phyloP scores from a whole-genome alignment of 2,113 vertebrate genomes.

The Daphoenositta chrysoptera region DNA sequence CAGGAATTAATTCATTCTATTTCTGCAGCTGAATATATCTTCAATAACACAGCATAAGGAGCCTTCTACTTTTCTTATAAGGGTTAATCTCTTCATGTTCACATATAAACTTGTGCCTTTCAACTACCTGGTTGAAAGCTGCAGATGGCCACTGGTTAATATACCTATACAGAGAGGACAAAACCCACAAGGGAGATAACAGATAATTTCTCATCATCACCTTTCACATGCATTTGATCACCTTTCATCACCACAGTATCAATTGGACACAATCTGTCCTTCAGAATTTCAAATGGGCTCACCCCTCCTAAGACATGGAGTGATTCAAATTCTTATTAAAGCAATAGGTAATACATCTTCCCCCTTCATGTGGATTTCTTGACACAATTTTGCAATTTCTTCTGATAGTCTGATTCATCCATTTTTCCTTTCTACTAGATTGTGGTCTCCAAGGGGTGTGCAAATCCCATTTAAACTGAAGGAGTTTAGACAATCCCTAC shows the following conservation, averaged over 20 bases:
- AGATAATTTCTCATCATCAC: not conserved
- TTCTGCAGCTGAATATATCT: not conserved
- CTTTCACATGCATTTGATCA: not conserved
- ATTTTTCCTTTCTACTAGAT: not conserved
- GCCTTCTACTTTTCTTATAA: not conserved
- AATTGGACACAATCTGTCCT: not conserved
- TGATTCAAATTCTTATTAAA: not conserved
- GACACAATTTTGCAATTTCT: not conserved
- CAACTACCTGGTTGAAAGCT: not conserved
- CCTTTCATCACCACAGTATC: too few species aligned
- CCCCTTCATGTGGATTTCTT: not conserved
- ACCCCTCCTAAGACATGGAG: fast-evolving
- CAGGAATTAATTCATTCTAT: not conserved
- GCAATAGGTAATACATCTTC: not conserved
- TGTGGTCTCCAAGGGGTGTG: not conserved
- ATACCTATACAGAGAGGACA: not conserved
- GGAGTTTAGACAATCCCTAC: not conserved
- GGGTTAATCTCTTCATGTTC: fast-evolving
- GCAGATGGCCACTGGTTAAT: not conserved
- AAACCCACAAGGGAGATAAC: not conserved
- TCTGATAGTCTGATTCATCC: not conserved
- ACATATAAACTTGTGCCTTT: not conserved
- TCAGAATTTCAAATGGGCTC: not conserved
- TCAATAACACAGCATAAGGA: not conserved
- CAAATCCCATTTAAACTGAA: not conserved